Conservation (phyloP, 1,140 invertebrate species). For the Camponotus pennsylvanicus region DNA sequence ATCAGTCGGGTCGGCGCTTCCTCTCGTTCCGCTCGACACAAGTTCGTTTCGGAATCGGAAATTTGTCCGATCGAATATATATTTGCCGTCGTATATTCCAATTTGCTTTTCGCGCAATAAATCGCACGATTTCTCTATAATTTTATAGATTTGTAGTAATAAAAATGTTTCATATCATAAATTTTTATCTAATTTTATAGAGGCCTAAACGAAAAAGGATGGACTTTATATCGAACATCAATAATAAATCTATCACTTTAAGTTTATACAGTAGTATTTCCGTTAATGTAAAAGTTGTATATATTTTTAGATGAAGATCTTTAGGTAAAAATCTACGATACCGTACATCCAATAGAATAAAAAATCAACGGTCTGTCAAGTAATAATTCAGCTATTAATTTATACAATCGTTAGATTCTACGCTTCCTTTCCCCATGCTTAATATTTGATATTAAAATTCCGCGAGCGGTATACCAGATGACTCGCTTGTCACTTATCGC, state of each 20-base stretch:
- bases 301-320: neutral
- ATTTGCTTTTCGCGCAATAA: neutral
- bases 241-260: neutral
- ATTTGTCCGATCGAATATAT: neutral
- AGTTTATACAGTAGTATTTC: neutral
- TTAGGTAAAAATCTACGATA: neutral
- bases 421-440: too few species aligned
- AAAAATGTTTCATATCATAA: neutral
- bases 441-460: neutral
- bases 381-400: neutral
- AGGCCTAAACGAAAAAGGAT: neutral
- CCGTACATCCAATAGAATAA: neutral
- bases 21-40: neutral
- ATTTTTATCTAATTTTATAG: neutral
- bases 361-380: constrained; percentile 5
- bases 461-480: constrained; percentile 27
- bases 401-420: neutral
- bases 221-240: neutral
- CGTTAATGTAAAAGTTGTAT: neutral
- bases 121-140: neutral
- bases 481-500: constrained; percentile 47
- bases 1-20: neutral
- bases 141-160: neutral
- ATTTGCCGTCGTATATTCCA: neutral
- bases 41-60: constrained; percentile 17